These are phyloP conservation scores for Mechanitis messenoides DNA, from an alignment of 2,888 invertebrate genomes.

Conservation along the genomic window DNA sequence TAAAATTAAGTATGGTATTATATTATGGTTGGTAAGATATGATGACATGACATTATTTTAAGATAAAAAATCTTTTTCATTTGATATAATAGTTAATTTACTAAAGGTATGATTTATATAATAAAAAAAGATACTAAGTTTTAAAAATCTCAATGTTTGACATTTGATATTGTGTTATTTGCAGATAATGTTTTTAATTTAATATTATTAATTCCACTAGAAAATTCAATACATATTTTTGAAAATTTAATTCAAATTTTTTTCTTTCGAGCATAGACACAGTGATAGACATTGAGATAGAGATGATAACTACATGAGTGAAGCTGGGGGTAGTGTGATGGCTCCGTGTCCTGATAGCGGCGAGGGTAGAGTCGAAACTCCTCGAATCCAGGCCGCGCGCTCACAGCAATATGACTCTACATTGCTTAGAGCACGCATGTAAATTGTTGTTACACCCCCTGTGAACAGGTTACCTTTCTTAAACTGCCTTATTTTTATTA, in stretches of 20 bases:
- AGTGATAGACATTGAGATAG: conserved; percentile 3
- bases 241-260: background rate
- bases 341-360: conserved; percentile 78
- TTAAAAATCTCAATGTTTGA: too few species aligned
- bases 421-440: conserved; percentile 79
- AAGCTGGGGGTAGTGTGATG: conserved; percentile 65
- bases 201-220: too few species aligned
- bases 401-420: conserved; percentile 82
- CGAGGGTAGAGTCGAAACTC: conserved; percentile 78
- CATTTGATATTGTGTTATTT: too few species aligned
- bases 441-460: conserved; percentile 80
- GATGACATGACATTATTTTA: conserved; percentile 12
- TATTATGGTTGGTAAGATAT: background rate
- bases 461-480: background rate
- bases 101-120: background rate
- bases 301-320: conserved; percentile 54
- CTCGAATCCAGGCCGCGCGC: conserved; percentile 77
- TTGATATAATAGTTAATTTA: background rate
- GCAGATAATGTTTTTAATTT: too few species aligned
- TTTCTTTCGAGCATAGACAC: conserved; percentile 11
- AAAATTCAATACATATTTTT: too few species aligned
- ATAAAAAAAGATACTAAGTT: background rate
- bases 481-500: background rate
- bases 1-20: too few species aligned
- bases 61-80: background rate